Conservation (phyloP, 2,888 invertebrate genomes). For the Eilema griseolum region DNA sequence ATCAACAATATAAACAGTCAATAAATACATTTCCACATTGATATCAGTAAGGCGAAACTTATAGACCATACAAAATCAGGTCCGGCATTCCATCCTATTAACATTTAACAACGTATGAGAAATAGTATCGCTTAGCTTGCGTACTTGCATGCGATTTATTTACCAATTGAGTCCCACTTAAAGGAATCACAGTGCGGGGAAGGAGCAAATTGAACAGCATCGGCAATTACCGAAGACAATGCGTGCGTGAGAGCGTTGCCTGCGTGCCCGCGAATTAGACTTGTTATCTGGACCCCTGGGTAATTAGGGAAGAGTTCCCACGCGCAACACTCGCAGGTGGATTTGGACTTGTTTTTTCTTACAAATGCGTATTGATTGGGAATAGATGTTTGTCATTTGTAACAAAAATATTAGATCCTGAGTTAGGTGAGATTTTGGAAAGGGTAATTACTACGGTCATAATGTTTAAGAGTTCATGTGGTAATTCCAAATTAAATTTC, state of each 20-base stretch:
- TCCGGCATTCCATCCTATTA: conserved; percentile 52
- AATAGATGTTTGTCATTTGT: conserved; percentile 19
- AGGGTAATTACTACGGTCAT: background rate
- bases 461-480: background rate
- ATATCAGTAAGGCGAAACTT: background rate
- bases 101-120: conserved; percentile 58
- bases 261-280: conserved; percentile 86
- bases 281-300: conserved; percentile 78
- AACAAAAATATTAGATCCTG: background rate
- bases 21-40: background rate
- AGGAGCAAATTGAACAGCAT: conserved; percentile 86
- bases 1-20: background rate
- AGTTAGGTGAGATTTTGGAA: background rate
- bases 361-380: conserved; percentile 29
- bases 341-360: conserved; percentile 44
- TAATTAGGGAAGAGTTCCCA: conserved; percentile 85
- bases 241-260: conserved; percentile 85
- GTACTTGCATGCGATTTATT: conserved; percentile 77
- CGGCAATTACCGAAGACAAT: conserved; percentile 87
- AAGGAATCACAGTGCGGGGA: conserved; percentile 84
- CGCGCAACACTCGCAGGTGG: conserved; percentile 71
- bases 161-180: conserved; percentile 85
- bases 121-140: conserved; percentile 57
- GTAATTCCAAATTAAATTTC: background rate
- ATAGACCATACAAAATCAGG: conserved; percentile 30